Base-by-base conservation (phyloP, 92 coral and sea anemone species). In the Desmophyllum pertusum region DNA sequence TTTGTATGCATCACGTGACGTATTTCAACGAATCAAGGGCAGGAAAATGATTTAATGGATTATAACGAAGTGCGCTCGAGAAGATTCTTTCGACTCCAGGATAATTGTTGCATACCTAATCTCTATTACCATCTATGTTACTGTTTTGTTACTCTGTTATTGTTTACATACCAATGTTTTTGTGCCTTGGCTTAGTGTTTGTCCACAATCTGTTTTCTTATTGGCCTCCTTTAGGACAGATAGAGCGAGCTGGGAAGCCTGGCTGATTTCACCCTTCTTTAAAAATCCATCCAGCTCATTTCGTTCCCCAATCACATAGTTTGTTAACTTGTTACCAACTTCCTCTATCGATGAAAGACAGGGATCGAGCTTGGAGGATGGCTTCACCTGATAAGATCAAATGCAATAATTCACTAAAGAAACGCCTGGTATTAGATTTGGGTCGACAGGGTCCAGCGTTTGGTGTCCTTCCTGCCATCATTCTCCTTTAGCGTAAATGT, bases 121-220 rank as follows among this genome's bases (percentile, higher is more conserved):
- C 3, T 10, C 3, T 13, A 50, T n/a, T n/a, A n/a, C n/a, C n/a
- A n/a, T n/a, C n/a, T n/a, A n/a, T n/a, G n/a, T n/a, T n/a, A n/a
- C n/a, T n/a, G n/a, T n/a, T n/a, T n/a, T 13, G 18, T 6, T 50
- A 13, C 3, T 2, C 11, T 6, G 2, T n/a, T n/a, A n/a, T n/a
- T n/a, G 9, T 10, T 10, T 5, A 35, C 76, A 7, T 69, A 81
- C 85, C 11, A 70, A 29, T 38, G 41, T 27, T 70, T 69, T 50
- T 21, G 61, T 52, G n/a, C 51, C 52, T 19, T 2, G 27, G 53
- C 64, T 70, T 51, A 70, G 70, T 51, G 59, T 27, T 15, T 10
- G 55, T 39, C 40, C 77, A 38, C 85, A 80, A 10, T 48, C 77
- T 13, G 76, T 41, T 46, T 80, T 67, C 30, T 68, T 50, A 17